A percentile compares a stretch with the other conserved stretches of the same genome.
Evolutionary conservation across 92 coral and sea anemone genomes (phyloP).

Genomic region (Porites divaricata): DNA sequence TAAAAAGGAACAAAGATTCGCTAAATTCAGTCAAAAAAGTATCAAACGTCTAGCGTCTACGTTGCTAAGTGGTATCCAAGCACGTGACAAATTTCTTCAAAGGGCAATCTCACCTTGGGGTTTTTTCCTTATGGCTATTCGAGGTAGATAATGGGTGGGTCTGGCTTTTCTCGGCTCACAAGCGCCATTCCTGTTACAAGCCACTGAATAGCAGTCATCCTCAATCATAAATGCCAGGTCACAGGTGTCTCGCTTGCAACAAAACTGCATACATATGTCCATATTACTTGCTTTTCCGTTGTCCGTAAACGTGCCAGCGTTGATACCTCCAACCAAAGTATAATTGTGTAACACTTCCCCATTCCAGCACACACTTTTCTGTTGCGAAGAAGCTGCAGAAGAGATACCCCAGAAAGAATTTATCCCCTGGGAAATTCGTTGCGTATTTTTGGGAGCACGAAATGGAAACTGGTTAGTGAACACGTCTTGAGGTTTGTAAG

Average conservation of each 20-base stretch:
- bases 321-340: conserved; percentile 91
- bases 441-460: conserved; percentile 7
- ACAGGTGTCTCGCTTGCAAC: conserved; percentile 87
- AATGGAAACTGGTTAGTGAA: background rate
- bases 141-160: conserved; percentile 83
- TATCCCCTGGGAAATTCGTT: background rate
- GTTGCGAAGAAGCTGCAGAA: conserved; percentile 34
- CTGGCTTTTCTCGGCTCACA: conserved; percentile 91
- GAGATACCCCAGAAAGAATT: conserved; percentile 13
- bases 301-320: conserved; percentile 93
- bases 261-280: conserved; percentile 96
- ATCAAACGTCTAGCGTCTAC: background rate
- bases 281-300: conserved; percentile 91
- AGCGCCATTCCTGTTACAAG: conserved; percentile 75
- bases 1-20: background rate
- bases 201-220: conserved; percentile 94
- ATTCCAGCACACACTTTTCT: conserved; percentile 82
- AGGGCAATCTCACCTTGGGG: conserved; percentile 64
- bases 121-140: conserved; percentile 76
- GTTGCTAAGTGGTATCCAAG: background rate
- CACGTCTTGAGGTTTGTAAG: background rate
- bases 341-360: conserved; percentile 81
- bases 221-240: conserved; percentile 96
- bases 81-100: background rate
- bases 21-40: background rate